These are phyloP conservation scores for Leucophenga maculata DNA, from an alignment of 2,888 invertebrate genomes.

Conservation along the genomic window DNA sequence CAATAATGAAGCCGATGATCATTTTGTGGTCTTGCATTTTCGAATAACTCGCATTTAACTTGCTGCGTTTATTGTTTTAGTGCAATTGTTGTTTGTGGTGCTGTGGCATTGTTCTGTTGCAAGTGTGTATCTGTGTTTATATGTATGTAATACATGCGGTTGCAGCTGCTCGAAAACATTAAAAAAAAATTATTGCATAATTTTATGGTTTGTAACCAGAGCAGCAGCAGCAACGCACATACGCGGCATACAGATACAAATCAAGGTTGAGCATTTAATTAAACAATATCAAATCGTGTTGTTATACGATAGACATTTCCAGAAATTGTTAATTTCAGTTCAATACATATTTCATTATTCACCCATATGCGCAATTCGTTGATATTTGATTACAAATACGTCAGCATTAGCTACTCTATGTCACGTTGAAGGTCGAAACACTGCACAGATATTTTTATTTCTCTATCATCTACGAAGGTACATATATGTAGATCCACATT, in stretches of 20 bases:
- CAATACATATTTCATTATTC: too few species aligned
- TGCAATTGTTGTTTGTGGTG: not conserved
- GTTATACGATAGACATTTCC: not conserved
- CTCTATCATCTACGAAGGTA: not conserved
- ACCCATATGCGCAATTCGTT: too few species aligned
- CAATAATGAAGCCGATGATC: slow-evolving; percentile 19
- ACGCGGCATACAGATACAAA: not conserved
- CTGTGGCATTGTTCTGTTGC: not conserved
- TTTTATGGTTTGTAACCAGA: slow-evolving; percentile 13
- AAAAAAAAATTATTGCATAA: slow-evolving; percentile 10
- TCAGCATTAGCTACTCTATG: too few species aligned
- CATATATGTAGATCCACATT: not conserved
- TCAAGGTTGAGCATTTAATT: slow-evolving; percentile 3
- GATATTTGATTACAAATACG: too few species aligned
- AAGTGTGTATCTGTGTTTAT: not conserved
- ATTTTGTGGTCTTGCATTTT: slow-evolving; percentile 18
- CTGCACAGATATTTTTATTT: not conserved
- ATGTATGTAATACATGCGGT: slow-evolving; percentile 23
- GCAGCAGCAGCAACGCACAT: not conserved
- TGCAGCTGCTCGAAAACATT: not conserved
- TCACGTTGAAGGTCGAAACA: slow-evolving; percentile 11
- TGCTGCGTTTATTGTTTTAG: slow-evolving; percentile 9
- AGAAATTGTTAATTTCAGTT: too few species aligned
- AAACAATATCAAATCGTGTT: not conserved
- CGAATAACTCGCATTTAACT: not conserved